Evolutionary conservation across 1,140 invertebrate genomes (phyloP).

Genomic region (Nebria ingens): DNA sequence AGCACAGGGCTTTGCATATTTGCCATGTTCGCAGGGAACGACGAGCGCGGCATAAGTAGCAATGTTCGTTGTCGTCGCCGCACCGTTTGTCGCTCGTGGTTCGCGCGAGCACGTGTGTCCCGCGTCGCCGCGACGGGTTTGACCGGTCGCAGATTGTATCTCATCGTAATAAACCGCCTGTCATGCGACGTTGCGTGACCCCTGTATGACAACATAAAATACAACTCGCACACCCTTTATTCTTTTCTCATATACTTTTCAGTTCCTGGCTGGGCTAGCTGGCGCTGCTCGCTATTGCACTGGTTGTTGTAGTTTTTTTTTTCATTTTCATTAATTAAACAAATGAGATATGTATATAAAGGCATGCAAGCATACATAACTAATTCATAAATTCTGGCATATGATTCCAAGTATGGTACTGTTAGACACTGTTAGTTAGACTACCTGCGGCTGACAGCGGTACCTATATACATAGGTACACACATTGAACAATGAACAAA

Average conservation of each 20-base stretch:
- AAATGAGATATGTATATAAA: conserved; percentile 16
- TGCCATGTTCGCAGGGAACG: too few species aligned
- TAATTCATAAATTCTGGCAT: conserved; percentile 4
- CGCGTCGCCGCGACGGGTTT: background rate
- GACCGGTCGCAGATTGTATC: conserved; percentile 14
- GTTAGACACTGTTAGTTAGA: background rate
- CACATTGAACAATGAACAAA: too few species aligned
- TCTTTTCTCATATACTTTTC: conserved; percentile 10
- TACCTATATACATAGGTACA: too few species aligned
- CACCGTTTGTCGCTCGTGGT: too few species aligned
- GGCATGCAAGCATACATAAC: conserved; percentile 12
- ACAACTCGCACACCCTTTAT: conserved; percentile 10
- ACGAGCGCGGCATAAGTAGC: too few species aligned
- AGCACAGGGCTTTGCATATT: background rate
- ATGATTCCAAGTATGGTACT: background rate
- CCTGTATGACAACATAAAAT: conserved; percentile 17
- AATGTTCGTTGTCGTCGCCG: too few species aligned
- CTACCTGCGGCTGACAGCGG: too few species aligned
- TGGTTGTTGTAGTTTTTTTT: too few species aligned
- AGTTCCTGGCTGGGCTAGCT: background rate
- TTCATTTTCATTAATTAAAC: conserved; percentile 19
- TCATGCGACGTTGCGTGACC: conserved; percentile 17
- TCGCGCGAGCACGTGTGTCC: background rate
- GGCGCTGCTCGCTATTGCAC: too few species aligned
- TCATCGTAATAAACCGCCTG: conserved; percentile 17